A percentile compares a stretch with the other conserved stretches of the same genome.
Evolutionary conservation across 1,140 invertebrate species (phyloP).

Genomic region (Frieseomelitta varia): DNA sequence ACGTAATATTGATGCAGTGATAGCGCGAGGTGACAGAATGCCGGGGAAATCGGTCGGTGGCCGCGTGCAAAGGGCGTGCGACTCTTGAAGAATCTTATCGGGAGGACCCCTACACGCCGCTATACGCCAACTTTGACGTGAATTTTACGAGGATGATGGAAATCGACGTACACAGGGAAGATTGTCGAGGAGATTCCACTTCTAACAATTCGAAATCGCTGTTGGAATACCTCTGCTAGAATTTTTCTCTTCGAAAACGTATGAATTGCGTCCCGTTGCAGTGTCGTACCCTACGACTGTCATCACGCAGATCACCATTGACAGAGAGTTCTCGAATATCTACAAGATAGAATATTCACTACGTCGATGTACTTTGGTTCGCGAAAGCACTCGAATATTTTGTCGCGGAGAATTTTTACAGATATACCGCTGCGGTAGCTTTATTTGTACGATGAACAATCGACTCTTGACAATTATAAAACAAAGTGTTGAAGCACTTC

Average conservation of each 20-base stretch:
- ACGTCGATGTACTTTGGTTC: no score
- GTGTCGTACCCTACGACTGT: not conserved
- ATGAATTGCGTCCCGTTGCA: not conserved
- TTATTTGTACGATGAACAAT: no score
- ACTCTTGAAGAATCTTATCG: not conserved
- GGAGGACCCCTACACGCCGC: no score
- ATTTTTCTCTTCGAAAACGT: not conserved
- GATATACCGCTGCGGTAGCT: no score
- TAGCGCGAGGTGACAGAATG: not conserved
- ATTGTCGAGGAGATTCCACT: not conserved
- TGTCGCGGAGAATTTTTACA: no score
- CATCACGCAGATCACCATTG: not conserved
- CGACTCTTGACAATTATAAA: no score
- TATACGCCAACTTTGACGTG: not conserved
- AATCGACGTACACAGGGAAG: not conserved
- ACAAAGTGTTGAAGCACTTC: no score
- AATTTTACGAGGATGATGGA: not conserved
- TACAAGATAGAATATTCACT: no score
- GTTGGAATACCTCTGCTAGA: not conserved
- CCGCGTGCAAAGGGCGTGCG: not conserved
- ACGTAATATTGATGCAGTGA: constrained; percentile 46
- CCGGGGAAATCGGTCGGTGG: not conserved
- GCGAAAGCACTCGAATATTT: no score
- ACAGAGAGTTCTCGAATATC: not conserved
- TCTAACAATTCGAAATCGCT: not conserved